These are phyloP conservation scores for Eulithis testata DNA, from an alignment of 2,888 invertebrate genomes.

Conservation along the genomic window DNA sequence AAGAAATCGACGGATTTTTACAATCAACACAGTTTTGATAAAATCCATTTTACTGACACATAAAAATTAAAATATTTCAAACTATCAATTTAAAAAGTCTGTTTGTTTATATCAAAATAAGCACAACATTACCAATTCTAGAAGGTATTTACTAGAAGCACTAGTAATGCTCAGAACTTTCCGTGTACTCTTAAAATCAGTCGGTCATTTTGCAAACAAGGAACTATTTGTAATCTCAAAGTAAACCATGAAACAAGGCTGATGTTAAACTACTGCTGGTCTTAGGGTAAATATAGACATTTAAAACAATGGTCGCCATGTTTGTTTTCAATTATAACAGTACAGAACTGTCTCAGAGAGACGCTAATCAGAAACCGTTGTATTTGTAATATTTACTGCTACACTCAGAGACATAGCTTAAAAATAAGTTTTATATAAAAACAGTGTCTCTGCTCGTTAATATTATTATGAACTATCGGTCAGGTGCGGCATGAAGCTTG, in stretches of 20 bases:
- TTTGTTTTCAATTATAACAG: slow-evolving; percentile 32
- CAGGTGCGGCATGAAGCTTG: too few species aligned
- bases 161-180: not conserved
- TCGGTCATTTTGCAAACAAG: not conserved
- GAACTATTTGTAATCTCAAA: slow-evolving; percentile 18
- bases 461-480: too few species aligned
- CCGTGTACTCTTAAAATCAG: slow-evolving; percentile 4
- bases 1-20: too few species aligned
- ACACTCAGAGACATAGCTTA: not conserved
- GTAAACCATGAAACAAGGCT: slow-evolving; percentile 32
- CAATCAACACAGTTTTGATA: too few species aligned
- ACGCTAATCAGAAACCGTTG: slow-evolving; percentile 36
- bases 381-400: slow-evolving; percentile 6
- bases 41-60: too few species aligned
- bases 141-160: slow-evolving; percentile 5
- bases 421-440: too few species aligned
- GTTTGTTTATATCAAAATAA: not conserved
- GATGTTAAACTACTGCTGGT: slow-evolving; percentile 35
- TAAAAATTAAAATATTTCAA: too few species aligned
- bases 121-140: not conserved
- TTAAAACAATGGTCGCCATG: slow-evolving; percentile 23
- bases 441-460: too few species aligned
- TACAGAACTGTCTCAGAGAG: slow-evolving; percentile 29
- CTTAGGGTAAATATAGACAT: slow-evolving; percentile 35
- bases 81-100: too few species aligned